Percentiles rank a stretch among this genome's conserved stretches.
These are phyloP conservation scores for Cepaea nemoralis DNA, from an alignment of 1,140 invertebrate species.

Conservation along the genomic window DNA sequence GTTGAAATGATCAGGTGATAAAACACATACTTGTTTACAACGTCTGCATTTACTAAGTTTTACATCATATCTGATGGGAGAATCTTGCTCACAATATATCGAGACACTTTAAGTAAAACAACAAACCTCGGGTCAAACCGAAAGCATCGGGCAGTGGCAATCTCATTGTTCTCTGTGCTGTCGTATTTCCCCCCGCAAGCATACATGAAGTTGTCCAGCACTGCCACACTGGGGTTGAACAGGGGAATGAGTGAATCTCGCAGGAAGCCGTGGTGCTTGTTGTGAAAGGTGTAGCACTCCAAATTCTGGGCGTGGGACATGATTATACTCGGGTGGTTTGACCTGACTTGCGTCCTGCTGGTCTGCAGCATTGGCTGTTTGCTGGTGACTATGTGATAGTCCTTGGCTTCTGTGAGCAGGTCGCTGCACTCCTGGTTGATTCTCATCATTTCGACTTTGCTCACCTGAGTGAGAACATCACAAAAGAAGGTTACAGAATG, in stretches of 20 bases:
- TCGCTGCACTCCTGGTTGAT: conserved; percentile 61
- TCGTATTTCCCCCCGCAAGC: conserved; percentile 72
- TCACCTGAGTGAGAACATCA: conserved; percentile 54
- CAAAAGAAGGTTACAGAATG: no score
- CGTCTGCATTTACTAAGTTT: no score
- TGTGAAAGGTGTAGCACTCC: conserved; percentile 65
- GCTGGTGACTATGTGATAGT: conserved; percentile 69
- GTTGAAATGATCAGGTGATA: background rate
- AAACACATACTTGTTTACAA: background rate
- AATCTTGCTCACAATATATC: no score
- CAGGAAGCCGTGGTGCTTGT: conserved; percentile 61
- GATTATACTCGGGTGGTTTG: conserved; percentile 61
- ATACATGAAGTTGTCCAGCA: conserved; percentile 72
- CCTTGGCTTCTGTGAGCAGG: conserved; percentile 68
- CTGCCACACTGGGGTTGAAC: conserved; percentile 69
- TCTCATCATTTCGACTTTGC: conserved; percentile 63
- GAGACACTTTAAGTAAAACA: no score
- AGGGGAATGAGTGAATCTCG: conserved; percentile 65
- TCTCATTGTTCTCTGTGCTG: conserved; percentile 69
- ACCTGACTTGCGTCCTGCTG: conserved; percentile 65
- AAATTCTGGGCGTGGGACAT: conserved; percentile 69
- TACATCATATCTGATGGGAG: no score
- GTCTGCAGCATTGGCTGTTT: conserved; percentile 68
- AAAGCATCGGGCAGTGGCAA: conserved; percentile 70
- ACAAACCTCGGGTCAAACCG: conserved; percentile 67